Conservation (phyloP, 2,113 vertebrate genomes). For the Zonotrichia leucophrys region DNA sequence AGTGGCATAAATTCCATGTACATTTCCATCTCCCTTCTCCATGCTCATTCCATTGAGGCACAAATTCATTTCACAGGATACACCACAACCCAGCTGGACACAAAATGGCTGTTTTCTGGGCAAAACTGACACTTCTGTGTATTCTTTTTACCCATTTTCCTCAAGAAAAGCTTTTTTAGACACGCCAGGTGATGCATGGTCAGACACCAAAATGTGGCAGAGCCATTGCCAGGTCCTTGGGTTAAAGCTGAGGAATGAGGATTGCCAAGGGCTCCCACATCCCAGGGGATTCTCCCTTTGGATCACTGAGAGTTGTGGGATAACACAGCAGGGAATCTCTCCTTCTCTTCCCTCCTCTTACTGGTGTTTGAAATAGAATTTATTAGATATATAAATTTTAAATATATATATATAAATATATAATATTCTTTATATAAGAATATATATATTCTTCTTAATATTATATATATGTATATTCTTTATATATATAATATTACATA, state of each 20-base stretch:
- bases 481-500: too few species aligned
- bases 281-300: background rate
- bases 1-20: background rate
- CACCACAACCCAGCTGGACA: background rate
- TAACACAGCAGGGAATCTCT: background rate
- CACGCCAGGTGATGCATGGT: background rate
- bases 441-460: too few species aligned
- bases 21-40: background rate
- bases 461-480: too few species aligned
- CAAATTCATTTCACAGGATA: background rate
- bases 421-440: too few species aligned
- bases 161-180: background rate
- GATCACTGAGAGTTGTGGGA: rapidly evolving
- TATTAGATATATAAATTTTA: too few species aligned
- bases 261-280: background rate
- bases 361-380: too few species aligned
- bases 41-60: background rate
- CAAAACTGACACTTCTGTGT: background rate
- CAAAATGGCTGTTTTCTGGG: background rate
- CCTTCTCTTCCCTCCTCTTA: background rate
- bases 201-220: background rate
- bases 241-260: background rate
- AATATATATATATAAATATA: too few species aligned
- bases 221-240: background rate
- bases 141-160: background rate